These are phyloP conservation scores for Diuraphis noxia DNA, from an alignment of 1,140 invertebrate species.

Conservation along the genomic window DNA sequence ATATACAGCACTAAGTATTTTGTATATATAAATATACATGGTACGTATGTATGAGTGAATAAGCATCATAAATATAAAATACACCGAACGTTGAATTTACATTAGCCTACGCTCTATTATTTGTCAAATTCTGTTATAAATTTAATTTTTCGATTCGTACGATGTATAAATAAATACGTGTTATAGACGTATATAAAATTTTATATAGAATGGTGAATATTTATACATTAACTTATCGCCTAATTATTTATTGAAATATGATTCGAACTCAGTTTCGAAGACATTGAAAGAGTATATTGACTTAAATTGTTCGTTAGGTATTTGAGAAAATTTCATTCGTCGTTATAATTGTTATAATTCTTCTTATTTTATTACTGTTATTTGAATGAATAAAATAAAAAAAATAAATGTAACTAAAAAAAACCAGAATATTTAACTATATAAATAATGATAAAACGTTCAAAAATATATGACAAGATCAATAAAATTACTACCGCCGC, in stretches of 20 bases:
- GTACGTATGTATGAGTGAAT: background rate
- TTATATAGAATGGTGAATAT: too few relatives aligned
- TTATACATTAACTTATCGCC: too few relatives aligned
- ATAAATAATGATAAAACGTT: background rate
- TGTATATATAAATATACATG: background rate
- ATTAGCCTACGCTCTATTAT: background rate
- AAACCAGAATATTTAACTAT: slow-evolving; percentile 18
- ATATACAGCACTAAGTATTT: background rate
- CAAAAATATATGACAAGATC: background rate
- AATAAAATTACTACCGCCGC: background rate
- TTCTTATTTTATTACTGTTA: background rate
- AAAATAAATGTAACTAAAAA: background rate
- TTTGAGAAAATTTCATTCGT: background rate
- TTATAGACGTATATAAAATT: too few relatives aligned
- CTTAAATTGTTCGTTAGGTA: background rate
- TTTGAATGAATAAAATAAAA: background rate
- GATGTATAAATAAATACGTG: too few relatives aligned
- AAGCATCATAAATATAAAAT: background rate
- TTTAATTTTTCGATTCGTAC: too few relatives aligned
- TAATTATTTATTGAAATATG: background rate
- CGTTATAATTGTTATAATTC: background rate
- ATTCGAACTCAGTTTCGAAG: too few relatives aligned
- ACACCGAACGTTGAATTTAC: background rate
- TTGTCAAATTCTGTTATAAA: too few relatives aligned
- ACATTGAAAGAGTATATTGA: too few relatives aligned